These are phyloP conservation scores for Protomyctophum bolini DNA, from an alignment of 2,113 vertebrate species.

Conservation along the genomic window DNA sequence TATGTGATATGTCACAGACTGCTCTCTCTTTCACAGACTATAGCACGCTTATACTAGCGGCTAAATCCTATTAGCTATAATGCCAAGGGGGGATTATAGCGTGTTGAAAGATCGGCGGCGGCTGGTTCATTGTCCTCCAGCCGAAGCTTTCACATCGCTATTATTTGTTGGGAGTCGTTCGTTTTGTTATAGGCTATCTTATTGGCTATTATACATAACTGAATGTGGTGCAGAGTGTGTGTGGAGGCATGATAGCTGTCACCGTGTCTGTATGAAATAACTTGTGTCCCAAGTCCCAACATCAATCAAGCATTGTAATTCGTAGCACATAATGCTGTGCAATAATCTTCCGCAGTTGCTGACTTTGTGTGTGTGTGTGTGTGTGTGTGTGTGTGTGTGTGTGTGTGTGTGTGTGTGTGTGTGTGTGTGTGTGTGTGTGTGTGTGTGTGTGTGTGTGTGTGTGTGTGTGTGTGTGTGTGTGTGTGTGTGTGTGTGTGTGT, in stretches of 20 bases:
- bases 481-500: no score
- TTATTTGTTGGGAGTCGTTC: slow-evolving; percentile 46
- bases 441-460: no score
- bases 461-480: no score
- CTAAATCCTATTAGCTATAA: slow-evolving; percentile 76
- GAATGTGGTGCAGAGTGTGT: neutral
- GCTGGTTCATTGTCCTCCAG: slow-evolving; percentile 33
- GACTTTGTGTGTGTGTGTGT: no score
- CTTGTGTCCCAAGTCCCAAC: neutral
- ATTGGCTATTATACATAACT: slow-evolving; percentile 20
- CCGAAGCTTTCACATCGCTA: slow-evolving; percentile 39
- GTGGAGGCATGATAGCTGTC: neutral
- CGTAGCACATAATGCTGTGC: no score
- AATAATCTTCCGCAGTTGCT: no score
- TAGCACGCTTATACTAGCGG: slow-evolving; percentile 25
- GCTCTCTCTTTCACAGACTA: slow-evolving; percentile 19
- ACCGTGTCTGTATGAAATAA: neutral
- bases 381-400: no score
- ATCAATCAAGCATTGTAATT: neutral
- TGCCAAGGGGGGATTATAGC: slow-evolving; percentile 75
- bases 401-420: no score
- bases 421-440: no score
- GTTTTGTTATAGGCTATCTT: slow-evolving; percentile 26
- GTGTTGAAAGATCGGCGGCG: slow-evolving; percentile 56
- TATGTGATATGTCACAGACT: slow-evolving; percentile 13